These are phyloP conservation scores for Pollimyrus isidori DNA, from an alignment of 2,113 vertebrate species.

Conservation along the genomic window DNA sequence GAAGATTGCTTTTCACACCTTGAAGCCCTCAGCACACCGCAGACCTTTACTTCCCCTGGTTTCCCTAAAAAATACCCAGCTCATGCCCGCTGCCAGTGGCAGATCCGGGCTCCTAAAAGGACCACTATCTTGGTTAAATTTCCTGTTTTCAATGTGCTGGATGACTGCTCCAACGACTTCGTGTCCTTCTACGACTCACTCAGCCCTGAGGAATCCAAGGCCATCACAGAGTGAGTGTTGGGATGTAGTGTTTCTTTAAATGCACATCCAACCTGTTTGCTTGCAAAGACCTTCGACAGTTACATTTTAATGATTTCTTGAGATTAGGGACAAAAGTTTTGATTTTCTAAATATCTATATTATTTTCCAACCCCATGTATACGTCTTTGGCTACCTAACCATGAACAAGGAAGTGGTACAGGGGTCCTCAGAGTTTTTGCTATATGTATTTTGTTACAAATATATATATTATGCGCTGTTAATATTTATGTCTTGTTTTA, in stretches of 20 bases:
- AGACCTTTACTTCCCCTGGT: slow-evolving; percentile 49
- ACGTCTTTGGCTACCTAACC: background rate
- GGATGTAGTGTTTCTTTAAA: background rate
- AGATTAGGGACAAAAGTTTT: background rate
- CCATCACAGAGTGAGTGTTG: slow-evolving; percentile 60
- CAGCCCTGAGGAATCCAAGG: slow-evolving; percentile 53
- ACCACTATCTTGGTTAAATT: slow-evolving; percentile 48
- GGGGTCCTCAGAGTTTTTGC: background rate
- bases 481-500: background rate
- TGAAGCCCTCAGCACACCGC: slow-evolving; percentile 26
- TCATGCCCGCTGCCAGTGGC: slow-evolving; percentile 62
- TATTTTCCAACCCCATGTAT: background rate
- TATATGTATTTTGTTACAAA: background rate
- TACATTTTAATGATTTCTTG: background rate
- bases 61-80: slow-evolving; percentile 45
- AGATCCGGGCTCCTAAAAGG: slow-evolving; percentile 49
- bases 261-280: background rate
- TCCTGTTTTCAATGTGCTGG: slow-evolving; percentile 56
- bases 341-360: background rate
- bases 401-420: background rate
- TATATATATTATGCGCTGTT: background rate
- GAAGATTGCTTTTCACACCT: slow-evolving; percentile 49
- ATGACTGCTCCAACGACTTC: slow-evolving; percentile 61
- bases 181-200: slow-evolving; percentile 63
- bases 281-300: background rate